Base-by-base conservation (phyloP, 53 echinoderm and acorn worm species). In the Paelopatides confundens region DNA sequence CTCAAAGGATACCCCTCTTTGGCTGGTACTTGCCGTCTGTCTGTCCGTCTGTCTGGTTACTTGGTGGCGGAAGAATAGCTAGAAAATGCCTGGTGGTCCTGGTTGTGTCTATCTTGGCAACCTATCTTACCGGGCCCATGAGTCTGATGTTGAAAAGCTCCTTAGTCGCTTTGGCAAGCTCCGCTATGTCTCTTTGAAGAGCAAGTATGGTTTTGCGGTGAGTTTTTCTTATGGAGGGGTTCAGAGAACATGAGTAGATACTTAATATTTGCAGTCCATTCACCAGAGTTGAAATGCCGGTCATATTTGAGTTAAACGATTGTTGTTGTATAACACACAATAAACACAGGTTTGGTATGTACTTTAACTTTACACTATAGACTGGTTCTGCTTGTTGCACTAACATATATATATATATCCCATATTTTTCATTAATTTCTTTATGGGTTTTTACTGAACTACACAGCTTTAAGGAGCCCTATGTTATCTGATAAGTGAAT, bases 161-260 rank as follows among this genome's bases (percentile, higher is more conserved):
- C 49, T 81, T 34, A 81, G 81, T 46, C 52, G 34, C 53, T 81
- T 47, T 81, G 81, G 81, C 52, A 81, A 81, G 58, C 81, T 81
- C 47, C 52, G 81, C 15, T 81, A 81, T 81, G 81, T 81, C 14
- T 81, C 81, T 81, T 58, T 81, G 81, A 81, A 81, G 81, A 81
- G 81, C 81, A 81, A 81, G 52, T 81, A 81, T 81, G 81, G 81
- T 81, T 81, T 81, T 81, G 81, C 58, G 81, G 81, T 81, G 81
- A 81, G 81, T 81, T 74, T 74, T 71, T n/a, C 5, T 18, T 23
- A 4, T 6, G 58, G 58, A 23, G n/a, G n/a, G n/a, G 58, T 23
- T 58, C 26, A 81, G 58, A 81, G 54, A 31, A 81, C 43, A 43
- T 43, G 43, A 43, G 12, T 12, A 43, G 11, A 43, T 43, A 43